phyloP scores from a whole-genome alignment of 2,113 vertebrate species.

The Orycteropus afer region DNA sequence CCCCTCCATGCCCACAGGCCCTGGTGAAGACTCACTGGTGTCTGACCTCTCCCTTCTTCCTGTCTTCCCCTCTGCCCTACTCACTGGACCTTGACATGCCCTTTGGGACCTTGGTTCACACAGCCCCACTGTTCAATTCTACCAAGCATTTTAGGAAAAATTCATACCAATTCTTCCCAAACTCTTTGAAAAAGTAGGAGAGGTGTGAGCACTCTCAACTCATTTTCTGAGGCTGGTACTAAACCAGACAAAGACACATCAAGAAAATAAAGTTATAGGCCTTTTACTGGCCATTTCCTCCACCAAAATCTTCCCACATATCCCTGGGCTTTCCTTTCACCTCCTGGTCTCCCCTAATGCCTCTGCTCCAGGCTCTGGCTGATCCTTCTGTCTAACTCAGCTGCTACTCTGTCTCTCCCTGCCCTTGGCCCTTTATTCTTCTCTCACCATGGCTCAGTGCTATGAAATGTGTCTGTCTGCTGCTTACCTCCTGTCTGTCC shows the following conservation, averaged over 20 bases:
- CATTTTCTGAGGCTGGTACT: not conserved
- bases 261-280: not conserved
- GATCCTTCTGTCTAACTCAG: not conserved
- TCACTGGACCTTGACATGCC: rapidly evolving
- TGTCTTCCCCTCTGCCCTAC: rapidly evolving
- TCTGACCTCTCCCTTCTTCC: too few relatives aligned
- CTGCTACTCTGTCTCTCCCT: not conserved
- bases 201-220: rapidly evolving
- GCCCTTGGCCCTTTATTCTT: not conserved
- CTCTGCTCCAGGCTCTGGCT: not conserved
- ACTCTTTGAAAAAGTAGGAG: not conserved
- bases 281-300: not conserved
- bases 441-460: not conserved
- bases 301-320: not conserved
- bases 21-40: not conserved
- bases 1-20: rapidly evolving
- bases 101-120: not conserved
- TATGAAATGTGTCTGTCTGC: not conserved
- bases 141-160: not conserved
- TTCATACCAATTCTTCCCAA: not conserved
- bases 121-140: rapidly evolving
- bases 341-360: not conserved
- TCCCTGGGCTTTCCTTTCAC: not conserved
- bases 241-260: not conserved
- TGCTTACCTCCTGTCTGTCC: not conserved